Conservation (phyloP, 2,888 invertebrate species). For the Adela reaumurella region DNA sequence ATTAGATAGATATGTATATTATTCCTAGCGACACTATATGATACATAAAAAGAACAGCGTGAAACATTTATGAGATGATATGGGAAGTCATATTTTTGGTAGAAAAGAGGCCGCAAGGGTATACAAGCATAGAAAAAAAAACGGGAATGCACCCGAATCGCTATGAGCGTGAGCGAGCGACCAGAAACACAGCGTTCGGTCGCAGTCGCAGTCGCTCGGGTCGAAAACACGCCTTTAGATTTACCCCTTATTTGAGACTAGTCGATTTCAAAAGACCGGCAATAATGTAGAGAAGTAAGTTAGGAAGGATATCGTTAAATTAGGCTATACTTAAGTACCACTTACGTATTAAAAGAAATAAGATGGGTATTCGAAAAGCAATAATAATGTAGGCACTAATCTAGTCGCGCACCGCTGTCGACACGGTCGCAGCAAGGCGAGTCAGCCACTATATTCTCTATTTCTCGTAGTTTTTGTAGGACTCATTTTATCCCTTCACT, state of each 20-base stretch:
- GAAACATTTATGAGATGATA: too few relatives aligned
- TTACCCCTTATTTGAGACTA: background rate
- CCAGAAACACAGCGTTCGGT: background rate
- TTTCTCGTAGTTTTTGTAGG: constrained; percentile 29
- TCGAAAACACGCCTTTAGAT: background rate
- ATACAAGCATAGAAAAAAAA: too few relatives aligned
- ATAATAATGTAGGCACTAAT: constrained; percentile 49
- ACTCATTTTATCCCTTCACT: constrained; percentile 16
- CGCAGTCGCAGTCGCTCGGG: background rate
- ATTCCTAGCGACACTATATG: too few relatives aligned
- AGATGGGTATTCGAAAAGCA: constrained; percentile 58
- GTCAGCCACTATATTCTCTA: constrained; percentile 3
- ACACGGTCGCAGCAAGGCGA: constrained; percentile 33
- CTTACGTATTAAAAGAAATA: constrained; percentile 15
- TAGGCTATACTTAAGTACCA: background rate
- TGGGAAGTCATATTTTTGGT: too few relatives aligned
- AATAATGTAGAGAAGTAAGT: constrained; percentile 26
- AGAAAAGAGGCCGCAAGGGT: too few relatives aligned
- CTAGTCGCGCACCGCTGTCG: constrained; percentile 46
- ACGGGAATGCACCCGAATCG: too few relatives aligned
- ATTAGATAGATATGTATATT: too few relatives aligned
- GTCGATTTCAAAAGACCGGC: constrained; percentile 30
- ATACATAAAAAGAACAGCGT: too few relatives aligned
- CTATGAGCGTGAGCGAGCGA: too few relatives aligned
- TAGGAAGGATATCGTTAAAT: background rate